Conservation (phyloP, 2,113 vertebrate genomes). For the Entomyzon cyanotis region DNA sequence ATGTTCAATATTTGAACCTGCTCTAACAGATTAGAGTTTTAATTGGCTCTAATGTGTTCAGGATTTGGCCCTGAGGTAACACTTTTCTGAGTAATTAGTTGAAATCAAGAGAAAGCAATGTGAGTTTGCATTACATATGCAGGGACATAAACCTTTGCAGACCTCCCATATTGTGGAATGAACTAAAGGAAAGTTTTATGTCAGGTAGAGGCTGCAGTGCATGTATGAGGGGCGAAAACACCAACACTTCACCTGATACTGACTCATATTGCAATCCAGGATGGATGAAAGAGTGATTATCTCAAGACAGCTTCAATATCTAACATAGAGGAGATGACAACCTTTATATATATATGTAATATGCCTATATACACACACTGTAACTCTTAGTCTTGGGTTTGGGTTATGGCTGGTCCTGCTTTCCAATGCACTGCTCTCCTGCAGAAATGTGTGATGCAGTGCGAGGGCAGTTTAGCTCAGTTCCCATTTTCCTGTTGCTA, state of each 20-base stretch:
- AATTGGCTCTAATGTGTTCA: neutral
- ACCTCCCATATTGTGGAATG: neutral
- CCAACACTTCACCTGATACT: neutral
- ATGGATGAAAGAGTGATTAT: neutral
- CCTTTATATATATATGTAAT: neutral
- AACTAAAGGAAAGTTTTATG: neutral
- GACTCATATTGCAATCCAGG: neutral
- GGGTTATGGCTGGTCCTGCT: neutral
- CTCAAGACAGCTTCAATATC: neutral
- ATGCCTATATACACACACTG: rapidly evolving
- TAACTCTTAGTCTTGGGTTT: neutral
- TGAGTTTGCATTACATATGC: neutral
- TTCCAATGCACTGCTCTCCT: neutral
- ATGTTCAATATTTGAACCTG: neutral
- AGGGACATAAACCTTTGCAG: neutral
- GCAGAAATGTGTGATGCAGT: neutral
- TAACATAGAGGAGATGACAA: neutral
- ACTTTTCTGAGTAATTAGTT: neutral
- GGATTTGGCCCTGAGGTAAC: neutral
- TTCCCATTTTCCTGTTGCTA: neutral
- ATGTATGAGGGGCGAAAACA: neutral
- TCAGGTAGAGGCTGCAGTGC: neutral
- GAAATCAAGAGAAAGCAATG: neutral
- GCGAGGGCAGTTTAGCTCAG: neutral
- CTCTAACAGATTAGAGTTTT: neutral